Evolutionary conservation across 1,140 invertebrate genomes (phyloP).

Genomic region (Pemphigus obesinymphae): DNA sequence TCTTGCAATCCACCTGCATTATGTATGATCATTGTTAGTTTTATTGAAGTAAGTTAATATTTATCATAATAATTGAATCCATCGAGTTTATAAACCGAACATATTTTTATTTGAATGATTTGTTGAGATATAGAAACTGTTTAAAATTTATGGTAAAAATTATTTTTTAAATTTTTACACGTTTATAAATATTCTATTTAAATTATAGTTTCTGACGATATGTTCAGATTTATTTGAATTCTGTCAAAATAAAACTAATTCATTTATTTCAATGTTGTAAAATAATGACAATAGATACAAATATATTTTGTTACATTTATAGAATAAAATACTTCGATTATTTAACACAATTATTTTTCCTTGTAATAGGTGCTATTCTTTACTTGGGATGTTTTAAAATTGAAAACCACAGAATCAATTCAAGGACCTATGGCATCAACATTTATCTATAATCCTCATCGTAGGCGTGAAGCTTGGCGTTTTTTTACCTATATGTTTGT

Average conservation of each 20-base stretch:
- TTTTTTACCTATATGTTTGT: constrained; percentile 96
- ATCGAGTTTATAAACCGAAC: neutral
- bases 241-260: no score
- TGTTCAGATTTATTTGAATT: no score
- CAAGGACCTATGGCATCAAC: constrained; percentile 67
- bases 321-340: neutral
- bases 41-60: constrained; percentile 51
- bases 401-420: constrained; percentile 50
- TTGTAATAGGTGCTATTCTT: constrained; percentile 47
- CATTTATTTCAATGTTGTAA: no score
- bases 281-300: no score
- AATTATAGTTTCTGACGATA: neutral
- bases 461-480: constrained; percentile 84
- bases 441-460: constrained; percentile 87
- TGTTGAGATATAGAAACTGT: no score
- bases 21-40: constrained; percentile 66
- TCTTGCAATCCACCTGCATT: constrained; percentile 78
- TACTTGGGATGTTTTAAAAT: constrained; percentile 51
- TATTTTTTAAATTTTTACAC: neutral
- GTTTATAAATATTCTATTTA: neutral
- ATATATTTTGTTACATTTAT: no score
- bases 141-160: no score
- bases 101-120: neutral
- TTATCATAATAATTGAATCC: neutral
- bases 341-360: neutral